Evolutionary conservation across 2,888 invertebrate genomes (phyloP).

Genomic region (Pheosia tremula): DNA sequence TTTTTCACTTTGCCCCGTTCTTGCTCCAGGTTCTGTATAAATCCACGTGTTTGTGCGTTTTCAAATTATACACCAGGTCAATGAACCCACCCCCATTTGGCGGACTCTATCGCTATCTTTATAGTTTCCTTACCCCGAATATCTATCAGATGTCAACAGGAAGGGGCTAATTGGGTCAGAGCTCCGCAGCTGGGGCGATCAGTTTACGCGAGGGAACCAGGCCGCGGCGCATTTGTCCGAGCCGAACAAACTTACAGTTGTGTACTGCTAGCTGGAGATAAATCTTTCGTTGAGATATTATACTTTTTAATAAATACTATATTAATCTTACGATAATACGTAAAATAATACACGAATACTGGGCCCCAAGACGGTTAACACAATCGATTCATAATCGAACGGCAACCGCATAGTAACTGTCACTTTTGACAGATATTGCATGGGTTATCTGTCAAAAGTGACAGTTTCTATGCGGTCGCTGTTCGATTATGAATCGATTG

Average conservation of each 20-base stretch:
- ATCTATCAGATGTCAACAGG: constrained; percentile 12
- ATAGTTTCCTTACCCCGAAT: constrained; percentile 3
- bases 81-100: background rate
- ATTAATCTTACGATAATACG: no score
- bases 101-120: background rate
- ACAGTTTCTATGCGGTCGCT: no score
- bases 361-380: no score
- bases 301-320: no score
- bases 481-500: no score
- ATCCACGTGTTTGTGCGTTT: background rate
- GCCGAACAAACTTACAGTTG: background rate
- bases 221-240: constrained; percentile 2
- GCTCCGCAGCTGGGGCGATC: constrained; percentile 7
- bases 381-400: no score
- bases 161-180: constrained; percentile 24
- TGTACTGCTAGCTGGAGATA: background rate
- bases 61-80: background rate
- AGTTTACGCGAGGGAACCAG: background rate
- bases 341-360: no score
- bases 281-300: background rate
- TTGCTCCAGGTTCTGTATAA: background rate
- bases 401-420: no score
- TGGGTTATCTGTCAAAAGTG: no score
- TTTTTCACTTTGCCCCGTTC: no score
- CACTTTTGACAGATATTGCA: no score